Base-by-base conservation (phyloP, 1,140 invertebrate species). In the Polyergus mexicanus region DNA sequence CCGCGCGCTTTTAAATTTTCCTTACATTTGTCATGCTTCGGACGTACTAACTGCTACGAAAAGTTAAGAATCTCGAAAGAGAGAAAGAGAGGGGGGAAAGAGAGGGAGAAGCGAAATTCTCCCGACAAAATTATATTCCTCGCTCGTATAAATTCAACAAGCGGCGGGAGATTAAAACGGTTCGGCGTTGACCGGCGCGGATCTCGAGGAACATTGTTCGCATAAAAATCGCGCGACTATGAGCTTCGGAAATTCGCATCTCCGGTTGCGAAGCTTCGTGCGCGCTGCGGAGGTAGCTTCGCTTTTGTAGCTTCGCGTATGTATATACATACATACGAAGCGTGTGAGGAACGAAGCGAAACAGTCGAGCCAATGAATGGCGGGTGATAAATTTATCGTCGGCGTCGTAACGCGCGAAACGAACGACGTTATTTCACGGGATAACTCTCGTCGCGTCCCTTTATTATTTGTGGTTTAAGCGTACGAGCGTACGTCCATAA, bases 351-450 rank as follows among this genome's bases (percentile, higher is more conserved):
- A 85, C 66, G 66, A 88, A 60, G 54, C 58, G 28, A 38, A 69
- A 69, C 78, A 66, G 28, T 77, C 58, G 80, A 54, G 32, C 47
- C 71, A 78, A 83, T 62, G 65, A 87, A 84, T 69, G 54, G 35
- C 19, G 13, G 47, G 44, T 71, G 72, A 87, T 88, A 88, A 88
- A 88, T 87, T 71, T 84, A 84, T 87, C 71, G 77, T 69, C 44
- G 76, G 16, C 66, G 68, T 41, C 51, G 41, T 47, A 62, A 60
- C 65, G 54, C 25, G 10, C 38, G 32, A 38, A 32, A 13, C 22
- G 69, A 35, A 74, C 54, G 72, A 71, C 65, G 63, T 76, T 87
- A 76, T 76, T 77, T 62, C 32, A 41, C 51, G 72, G n/a, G 44
- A 85, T 75, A 51, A 51, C 16, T 22, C 38, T 65, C 54, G 65